Evolutionary conservation across 2,797 vertebrate species (phyloP), one percentile per base, ranked within the genome.

Genomic region (Phoebastria nigripes): DNA sequence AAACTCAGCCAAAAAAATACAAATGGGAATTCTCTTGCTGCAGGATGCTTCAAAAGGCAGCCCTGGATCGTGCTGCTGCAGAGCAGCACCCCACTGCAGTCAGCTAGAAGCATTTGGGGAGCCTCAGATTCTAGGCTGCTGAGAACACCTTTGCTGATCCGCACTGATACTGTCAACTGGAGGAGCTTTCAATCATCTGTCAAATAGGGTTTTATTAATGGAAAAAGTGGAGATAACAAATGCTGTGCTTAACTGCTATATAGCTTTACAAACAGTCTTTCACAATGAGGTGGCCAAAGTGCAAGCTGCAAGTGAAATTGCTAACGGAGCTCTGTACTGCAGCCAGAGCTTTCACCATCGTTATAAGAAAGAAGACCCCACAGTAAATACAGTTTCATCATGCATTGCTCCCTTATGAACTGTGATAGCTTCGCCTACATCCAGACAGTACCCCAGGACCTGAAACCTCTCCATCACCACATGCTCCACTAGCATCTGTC

Each of bases 21-120:
- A 93, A 82, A 94, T 84, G 81, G 85, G 93, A 82, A 83, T 93
- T 96, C 78, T 93, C 31, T 65, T 83, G 85, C 73, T 81, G 63
- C 52, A 78, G 76, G 85, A 91, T 35, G 65, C 69, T 93, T 93
- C 81, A 94, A 70, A 91, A 87, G 42, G 79, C 28, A 2, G 69
- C 28, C 46, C 71, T 95, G 88, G 82, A 65, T 87, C 52, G 24
- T 6, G 31, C 58, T 55, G 82, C 58, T 73, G 79, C 51, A 67
- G 70, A 92, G 71, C 92, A 93, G 56, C 62, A 54, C 61, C 77
- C 52, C 77, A 24, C 35, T 73, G 71, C 81, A 86, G 35, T 41
- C 82, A 74, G 73, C 54, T 31, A 56, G n/a, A 63, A 87, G 58
- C 22, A 47, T 29, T 1, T 35, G 37, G 29, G 72, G 25, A 95